These are phyloP conservation scores for Xestia rhomboidea DNA, from an alignment of 2,888 invertebrate genomes.

Conservation along the genomic window DNA sequence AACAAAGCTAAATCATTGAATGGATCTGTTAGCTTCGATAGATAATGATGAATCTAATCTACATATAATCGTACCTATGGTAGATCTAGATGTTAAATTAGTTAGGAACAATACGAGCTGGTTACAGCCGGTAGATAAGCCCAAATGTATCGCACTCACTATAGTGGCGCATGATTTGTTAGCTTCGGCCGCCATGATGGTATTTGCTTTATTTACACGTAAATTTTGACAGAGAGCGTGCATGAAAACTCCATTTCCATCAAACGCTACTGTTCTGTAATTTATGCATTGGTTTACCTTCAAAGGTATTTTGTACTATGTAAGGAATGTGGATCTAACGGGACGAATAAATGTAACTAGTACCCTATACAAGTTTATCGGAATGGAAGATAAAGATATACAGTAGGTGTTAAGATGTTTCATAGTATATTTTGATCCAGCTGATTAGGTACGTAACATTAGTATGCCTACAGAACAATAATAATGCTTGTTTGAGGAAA, in stretches of 20 bases:
- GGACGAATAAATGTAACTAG: conserved; percentile 14
- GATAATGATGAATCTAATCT: conserved; percentile 20
- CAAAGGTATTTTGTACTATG: conserved; percentile 52
- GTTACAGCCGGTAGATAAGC: conserved; percentile 63
- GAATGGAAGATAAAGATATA: conserved; percentile 1
- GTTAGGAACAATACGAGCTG: conserved; percentile 56
- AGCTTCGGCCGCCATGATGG: conserved; percentile 53
- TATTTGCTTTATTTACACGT: conserved; percentile 68
- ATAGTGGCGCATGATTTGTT: conserved; percentile 67
- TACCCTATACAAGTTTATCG: background rate
- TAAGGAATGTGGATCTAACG: conserved; percentile 29
- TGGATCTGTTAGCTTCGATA: conserved; percentile 1
- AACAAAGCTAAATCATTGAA: conserved; percentile 41
- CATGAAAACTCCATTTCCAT: conserved; percentile 68
- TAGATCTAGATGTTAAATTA: conserved; percentile 57
- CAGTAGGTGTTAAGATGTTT: background rate
- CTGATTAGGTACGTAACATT: background rate
- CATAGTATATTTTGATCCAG: background rate
- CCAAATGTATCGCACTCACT: conserved; percentile 64
- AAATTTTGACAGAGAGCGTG: conserved; percentile 67
- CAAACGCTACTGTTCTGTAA: conserved; percentile 58
- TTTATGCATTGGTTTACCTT: conserved; percentile 69
- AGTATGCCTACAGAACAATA: background rate
- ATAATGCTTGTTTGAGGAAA: conserved; percentile 9
- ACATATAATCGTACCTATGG: conserved; percentile 37